Conservation (phyloP, 2,888 invertebrate species). For the Synergus japonicus region DNA sequence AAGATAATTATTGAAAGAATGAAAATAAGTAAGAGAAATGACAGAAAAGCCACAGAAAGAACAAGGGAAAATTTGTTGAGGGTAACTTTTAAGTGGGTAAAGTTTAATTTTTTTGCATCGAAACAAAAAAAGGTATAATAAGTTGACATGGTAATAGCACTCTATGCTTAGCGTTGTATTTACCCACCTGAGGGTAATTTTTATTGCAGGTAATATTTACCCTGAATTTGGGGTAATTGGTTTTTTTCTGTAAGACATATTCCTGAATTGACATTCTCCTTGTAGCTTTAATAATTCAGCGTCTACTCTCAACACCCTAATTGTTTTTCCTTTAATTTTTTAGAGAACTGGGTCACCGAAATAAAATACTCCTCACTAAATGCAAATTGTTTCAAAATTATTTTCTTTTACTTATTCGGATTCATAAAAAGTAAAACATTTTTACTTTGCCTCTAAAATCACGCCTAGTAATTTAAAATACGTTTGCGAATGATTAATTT, state of each 20-base stretch:
- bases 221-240: neutral
- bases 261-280: neutral
- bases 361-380: neutral
- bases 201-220: no score
- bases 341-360: neutral
- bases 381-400: slow-evolving; percentile 1
- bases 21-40: no score
- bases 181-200: no score
- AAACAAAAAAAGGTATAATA: no score
- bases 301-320: neutral
- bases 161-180: no score
- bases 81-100: no score
- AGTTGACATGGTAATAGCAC: no score
- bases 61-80: no score
- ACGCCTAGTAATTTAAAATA: neutral
- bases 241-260: neutral
- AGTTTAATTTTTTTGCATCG: no score
- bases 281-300: neutral
- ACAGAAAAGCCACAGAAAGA: no score
- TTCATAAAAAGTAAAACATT: neutral
- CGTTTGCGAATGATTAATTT: no score
- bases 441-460: neutral
- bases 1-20: no score
- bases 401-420: neutral
- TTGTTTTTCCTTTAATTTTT: slow-evolving; percentile 21